A percentile compares a stretch with the other conserved stretches of the same genome.
These are phyloP conservation scores for Pollenia griseotomentosa DNA, from an alignment of 2,888 invertebrate species.

Conservation along the genomic window DNA sequence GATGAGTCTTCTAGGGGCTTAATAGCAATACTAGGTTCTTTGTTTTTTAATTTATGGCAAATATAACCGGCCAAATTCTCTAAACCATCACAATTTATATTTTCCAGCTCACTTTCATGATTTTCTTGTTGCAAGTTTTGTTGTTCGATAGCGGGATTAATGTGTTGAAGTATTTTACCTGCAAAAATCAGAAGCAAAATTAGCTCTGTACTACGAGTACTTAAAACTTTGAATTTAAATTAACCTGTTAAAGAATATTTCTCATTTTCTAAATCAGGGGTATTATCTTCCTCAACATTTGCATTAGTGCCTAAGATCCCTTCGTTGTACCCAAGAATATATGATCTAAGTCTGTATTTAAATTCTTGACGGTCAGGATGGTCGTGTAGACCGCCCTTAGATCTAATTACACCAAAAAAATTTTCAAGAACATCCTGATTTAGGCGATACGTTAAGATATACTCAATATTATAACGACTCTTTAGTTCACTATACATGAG, in stretches of 20 bases:
- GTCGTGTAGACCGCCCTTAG: constrained; percentile 51
- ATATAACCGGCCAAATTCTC: neutral
- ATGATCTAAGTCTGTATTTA: constrained; percentile 43
- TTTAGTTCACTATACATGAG: constrained; percentile 21
- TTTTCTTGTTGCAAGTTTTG: neutral
- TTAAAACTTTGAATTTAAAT: neutral
- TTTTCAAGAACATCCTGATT: constrained; percentile 48
- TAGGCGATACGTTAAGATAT: constrained; percentile 19
- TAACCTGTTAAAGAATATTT: constrained; percentile 10
- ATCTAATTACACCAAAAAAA: constrained; percentile 28
- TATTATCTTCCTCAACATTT: constrained; percentile 9
- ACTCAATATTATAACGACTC: constrained; percentile 8
- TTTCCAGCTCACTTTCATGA: neutral
- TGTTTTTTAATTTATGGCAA: constrained; percentile 12
- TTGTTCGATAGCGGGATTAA: neutral
- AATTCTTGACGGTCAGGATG: constrained; percentile 44
- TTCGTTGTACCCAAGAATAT: constrained; percentile 1
- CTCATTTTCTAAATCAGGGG: constrained; percentile 8
- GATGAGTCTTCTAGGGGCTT: neutral
- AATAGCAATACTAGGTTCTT: neutral
- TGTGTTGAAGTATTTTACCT: constrained; percentile 1
- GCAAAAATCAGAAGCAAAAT: neutral
- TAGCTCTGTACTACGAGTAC: neutral
- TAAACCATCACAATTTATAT: neutral
- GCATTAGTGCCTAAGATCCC: neutral